These are phyloP conservation scores for Camponotus vicinus DNA, from an alignment of 1,140 invertebrate genomes.

Conservation along the genomic window DNA sequence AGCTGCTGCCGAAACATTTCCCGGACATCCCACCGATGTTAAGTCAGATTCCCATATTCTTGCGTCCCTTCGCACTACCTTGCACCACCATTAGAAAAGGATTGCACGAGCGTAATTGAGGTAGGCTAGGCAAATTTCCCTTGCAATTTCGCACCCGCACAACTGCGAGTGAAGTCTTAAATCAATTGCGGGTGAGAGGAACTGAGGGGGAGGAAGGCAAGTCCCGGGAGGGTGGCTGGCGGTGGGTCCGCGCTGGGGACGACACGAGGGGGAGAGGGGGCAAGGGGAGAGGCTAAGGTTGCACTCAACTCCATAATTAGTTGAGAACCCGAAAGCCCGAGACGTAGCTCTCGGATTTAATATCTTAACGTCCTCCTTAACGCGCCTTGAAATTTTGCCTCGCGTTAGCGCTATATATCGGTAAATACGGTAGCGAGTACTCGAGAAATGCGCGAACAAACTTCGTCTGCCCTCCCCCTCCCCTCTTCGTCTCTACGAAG, in stretches of 20 bases:
- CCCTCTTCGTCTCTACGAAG: too few species aligned
- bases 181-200: conserved; percentile 77
- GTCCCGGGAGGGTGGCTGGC: neutral
- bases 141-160: conserved; percentile 77
- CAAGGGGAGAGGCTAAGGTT: conserved; percentile 72
- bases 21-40: conserved; percentile 2
- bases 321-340: conserved; percentile 72
- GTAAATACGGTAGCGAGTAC: conserved; percentile 65
- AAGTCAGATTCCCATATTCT: conserved; percentile 7
- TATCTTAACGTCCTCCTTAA: conserved; percentile 81
- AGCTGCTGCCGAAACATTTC: neutral
- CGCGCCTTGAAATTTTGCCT: conserved; percentile 75
- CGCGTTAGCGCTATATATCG: conserved; percentile 69
- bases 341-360: conserved; percentile 78
- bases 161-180: conserved; percentile 81
- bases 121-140: conserved; percentile 74
- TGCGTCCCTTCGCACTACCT: neutral
- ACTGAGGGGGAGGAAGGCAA: neutral
- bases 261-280: neutral
- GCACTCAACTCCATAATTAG: conserved; percentile 81
- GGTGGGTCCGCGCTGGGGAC: conserved; percentile 34
- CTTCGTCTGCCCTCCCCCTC: conserved; percentile 35
- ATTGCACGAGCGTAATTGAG: conserved; percentile 50
- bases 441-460: conserved; percentile 61
- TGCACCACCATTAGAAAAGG: conserved; percentile 15